Conservation (phyloP, 2,888 invertebrate species). For the Dynastes maya region DNA sequence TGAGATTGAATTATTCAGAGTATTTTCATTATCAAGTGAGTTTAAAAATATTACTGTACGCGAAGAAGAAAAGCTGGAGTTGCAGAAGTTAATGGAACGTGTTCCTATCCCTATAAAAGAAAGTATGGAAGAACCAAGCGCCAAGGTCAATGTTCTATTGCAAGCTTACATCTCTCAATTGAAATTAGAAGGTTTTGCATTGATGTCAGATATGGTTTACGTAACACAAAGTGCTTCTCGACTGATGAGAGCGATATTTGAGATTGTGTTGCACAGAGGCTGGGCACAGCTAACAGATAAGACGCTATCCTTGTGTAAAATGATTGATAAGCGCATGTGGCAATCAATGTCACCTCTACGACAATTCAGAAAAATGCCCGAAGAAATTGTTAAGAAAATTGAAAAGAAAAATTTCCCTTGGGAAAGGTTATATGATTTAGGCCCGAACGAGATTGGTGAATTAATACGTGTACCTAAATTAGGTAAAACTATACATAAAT, state of each 20-base stretch:
- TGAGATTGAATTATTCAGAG: slow-evolving; percentile 97
- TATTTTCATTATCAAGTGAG: slow-evolving; percentile 98
- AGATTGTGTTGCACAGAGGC: slow-evolving; percentile 91
- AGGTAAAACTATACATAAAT: slow-evolving; percentile 96
- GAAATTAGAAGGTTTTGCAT: slow-evolving; percentile 97
- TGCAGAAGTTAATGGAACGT: slow-evolving; percentile 93
- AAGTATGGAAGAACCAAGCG: slow-evolving; percentile 97
- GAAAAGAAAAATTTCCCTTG: slow-evolving; percentile 98
- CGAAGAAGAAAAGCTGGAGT: slow-evolving; percentile 97
- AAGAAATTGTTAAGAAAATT: slow-evolving; percentile 96
- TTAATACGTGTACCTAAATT: slow-evolving; percentile 91
- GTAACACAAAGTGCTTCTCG: slow-evolving; percentile 98
- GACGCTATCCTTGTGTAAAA: slow-evolving; percentile 95
- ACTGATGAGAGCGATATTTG: slow-evolving; percentile 96
- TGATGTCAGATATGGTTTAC: slow-evolving; percentile 99
- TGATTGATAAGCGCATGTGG: slow-evolving; percentile 99
- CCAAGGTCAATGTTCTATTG: slow-evolving; percentile 95
- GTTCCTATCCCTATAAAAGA: slow-evolving; percentile 99
- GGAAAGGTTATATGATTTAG: slow-evolving; percentile 95
- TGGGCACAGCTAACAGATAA: slow-evolving; percentile 99
- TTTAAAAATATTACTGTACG: slow-evolving; percentile 94
- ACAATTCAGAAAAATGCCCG: slow-evolving; percentile 98
- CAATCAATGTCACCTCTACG: slow-evolving; percentile 98
- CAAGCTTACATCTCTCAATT: slow-evolving; percentile 99
- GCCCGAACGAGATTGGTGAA: slow-evolving; percentile 98